phyloP scores from a whole-genome alignment of 2,113 vertebrate genomes.

The Odontophorus gujanensis region DNA sequence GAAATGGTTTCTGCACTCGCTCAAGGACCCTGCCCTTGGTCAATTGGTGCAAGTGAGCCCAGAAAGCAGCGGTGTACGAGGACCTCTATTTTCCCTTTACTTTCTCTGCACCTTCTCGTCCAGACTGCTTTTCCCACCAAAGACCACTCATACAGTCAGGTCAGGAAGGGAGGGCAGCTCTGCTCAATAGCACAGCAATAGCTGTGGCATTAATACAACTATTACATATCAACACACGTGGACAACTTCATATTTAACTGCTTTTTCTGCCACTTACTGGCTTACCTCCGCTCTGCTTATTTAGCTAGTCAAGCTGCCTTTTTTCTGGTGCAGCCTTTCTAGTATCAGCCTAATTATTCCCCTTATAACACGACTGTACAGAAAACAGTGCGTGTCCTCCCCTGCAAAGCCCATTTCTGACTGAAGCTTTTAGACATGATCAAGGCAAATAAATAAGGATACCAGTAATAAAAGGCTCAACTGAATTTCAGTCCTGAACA shows the following conservation, averaged over 20 bases:
- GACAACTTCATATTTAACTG: not conserved
- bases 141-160: not conserved
- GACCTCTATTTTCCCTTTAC: not conserved
- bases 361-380: not conserved
- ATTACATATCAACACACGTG: not conserved
- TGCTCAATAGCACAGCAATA: not conserved
- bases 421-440: not conserved
- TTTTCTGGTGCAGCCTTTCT: not conserved
- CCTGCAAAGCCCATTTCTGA: not conserved
- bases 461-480: not conserved
- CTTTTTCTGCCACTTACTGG: not conserved
- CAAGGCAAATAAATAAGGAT: constrained; percentile 19
- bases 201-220: not conserved
- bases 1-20: not conserved
- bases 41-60: not conserved
- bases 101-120: not conserved
- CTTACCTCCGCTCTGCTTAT: not conserved
- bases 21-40: rapidly evolving
- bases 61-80: not conserved
- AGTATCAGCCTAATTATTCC: not conserved
- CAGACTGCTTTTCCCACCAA: rapidly evolving
- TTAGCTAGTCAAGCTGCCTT: not conserved
- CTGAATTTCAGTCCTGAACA: constrained; percentile 7
- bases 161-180: not conserved
- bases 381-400: not conserved